These are phyloP conservation scores for Nothocercus nigrocapillus DNA, from an alignment of 2,113 vertebrate species.

Conservation along the genomic window DNA sequence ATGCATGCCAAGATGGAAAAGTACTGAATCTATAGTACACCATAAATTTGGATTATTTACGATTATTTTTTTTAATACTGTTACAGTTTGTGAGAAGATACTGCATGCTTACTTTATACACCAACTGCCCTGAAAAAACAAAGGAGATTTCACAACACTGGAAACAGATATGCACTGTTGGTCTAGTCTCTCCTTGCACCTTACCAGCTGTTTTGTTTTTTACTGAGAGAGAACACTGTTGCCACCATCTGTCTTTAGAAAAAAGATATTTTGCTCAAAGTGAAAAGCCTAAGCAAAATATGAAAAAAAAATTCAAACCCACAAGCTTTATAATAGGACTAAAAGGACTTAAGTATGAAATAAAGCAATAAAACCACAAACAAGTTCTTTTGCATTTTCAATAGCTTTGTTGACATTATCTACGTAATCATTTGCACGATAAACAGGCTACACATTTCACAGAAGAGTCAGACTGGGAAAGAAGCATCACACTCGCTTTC, in stretches of 20 bases:
- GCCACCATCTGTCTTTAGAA: conserved; percentile 56
- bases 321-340: not conserved
- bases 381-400: not conserved
- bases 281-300: not conserved
- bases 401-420: not conserved
- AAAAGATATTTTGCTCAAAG: conserved; percentile 23
- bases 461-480: not conserved
- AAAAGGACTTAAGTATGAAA: not conserved
- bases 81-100: not conserved
- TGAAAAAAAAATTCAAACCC: not conserved
- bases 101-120: not conserved
- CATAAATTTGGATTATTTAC: conserved; percentile 61
- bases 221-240: conserved; percentile 62
- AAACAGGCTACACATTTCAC: not conserved
- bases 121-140: conserved; percentile 33
- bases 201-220: conserved; percentile 56
- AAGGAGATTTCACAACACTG: not conserved
- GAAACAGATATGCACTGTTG: conserved; percentile 6
- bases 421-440: not conserved
- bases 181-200: not conserved
- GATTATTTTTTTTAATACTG: not conserved
- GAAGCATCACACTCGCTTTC: not conserved
- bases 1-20: conserved; percentile 64
- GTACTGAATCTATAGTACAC: not conserved
- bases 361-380: not conserved